Evolutionary conservation across 2,797 vertebrate genomes (phyloP), one percentile per base, ranked within the genome.

Genomic region (Acrocephalus scirpaceus): DNA sequence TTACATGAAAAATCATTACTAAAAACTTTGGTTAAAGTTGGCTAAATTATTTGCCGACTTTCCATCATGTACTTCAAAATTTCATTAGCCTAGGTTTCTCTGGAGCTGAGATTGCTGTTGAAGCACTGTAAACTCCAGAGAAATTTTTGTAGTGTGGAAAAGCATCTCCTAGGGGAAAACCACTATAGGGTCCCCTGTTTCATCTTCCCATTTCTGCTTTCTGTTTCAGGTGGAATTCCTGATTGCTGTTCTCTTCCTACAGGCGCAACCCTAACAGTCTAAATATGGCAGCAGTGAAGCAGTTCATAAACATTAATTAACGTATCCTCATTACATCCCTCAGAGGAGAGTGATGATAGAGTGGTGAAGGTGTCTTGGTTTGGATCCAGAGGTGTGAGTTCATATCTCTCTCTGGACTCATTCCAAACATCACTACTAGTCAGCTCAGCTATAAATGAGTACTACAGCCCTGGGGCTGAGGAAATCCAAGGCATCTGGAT

Each of bases 281-380:
- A 94, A 93, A 96, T 97, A 96, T 73, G 82, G 70, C 66, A 93
- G 79, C 87, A 91, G 70, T 73, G 86, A 90, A 95, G 77, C 83
- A 88, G 73, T 94, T 95, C 75, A 93, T 90, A 95, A 96, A 91
- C 89, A 75, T 92, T 93, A 95, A 97, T 97, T 96, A 95, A 91
- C 84, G 88, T 29, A 80, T 78, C 65, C 85, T 88, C 87, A 90
- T 92, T 92, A 83, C 30, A 86, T 71, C 8, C 58, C 92, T 93
- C 75, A 12, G 44, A 90, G 87, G 88, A 92, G 57, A 86, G 30
- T 27, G 76, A 90, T 92, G 95, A 88, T 69, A 88, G 85, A 95
- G 62, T 11, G 8, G 38, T 57, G 91, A 88, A 88, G 65, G 90
- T 83, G 44, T 75, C 85, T 88, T 95, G 93, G 79, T 95, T 81